Percentiles rank a stretch among this genome's conserved stretches.
phyloP scores from a whole-genome alignment of 2,888 invertebrate species.

The Palloptera scutellata region DNA sequence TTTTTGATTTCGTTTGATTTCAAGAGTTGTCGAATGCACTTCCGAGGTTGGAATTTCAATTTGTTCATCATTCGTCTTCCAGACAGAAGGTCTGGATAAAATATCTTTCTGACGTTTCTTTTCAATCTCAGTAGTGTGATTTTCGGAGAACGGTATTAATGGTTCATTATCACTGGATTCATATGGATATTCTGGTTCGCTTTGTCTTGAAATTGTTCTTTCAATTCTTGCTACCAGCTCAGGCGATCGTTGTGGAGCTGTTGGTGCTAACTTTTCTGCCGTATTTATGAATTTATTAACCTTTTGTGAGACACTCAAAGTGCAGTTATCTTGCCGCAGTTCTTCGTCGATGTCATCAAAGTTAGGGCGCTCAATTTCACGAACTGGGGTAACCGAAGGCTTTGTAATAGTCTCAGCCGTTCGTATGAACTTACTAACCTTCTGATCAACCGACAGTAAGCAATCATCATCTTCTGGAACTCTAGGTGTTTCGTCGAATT shows the following conservation, averaged over 20 bases:
- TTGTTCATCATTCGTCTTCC: constrained; percentile 35
- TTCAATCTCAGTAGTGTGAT: constrained; percentile 54
- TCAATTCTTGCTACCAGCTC: constrained; percentile 65
- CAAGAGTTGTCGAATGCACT: constrained; percentile 53
- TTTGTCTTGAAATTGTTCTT: constrained; percentile 58
- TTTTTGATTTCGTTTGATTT: constrained; percentile 58
- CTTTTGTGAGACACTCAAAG: constrained; percentile 73
- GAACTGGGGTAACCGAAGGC: constrained; percentile 39
- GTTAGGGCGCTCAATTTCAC: constrained; percentile 65
- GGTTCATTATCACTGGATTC: constrained; percentile 43
- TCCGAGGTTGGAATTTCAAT: constrained; percentile 71
- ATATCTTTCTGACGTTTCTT: constrained; percentile 65
- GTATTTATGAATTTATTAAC: constrained; percentile 72
- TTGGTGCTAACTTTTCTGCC: constrained; percentile 67
- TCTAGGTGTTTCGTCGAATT: constrained; percentile 51
- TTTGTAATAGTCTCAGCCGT: constrained; percentile 69
- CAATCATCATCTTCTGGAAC: constrained; percentile 67
- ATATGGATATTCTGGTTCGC: constrained; percentile 47
- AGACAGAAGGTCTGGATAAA: constrained; percentile 65
- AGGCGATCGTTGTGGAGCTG: constrained; percentile 64
- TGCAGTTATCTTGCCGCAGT: constrained; percentile 69
- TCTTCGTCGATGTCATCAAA: constrained; percentile 69
- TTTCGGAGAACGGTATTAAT: constrained; percentile 43
- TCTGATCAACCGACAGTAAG: constrained; percentile 71
- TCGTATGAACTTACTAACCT: constrained; percentile 71